Conservation (phyloP, 1,140 invertebrate genomes). For the Anastrepha ludens region DNA sequence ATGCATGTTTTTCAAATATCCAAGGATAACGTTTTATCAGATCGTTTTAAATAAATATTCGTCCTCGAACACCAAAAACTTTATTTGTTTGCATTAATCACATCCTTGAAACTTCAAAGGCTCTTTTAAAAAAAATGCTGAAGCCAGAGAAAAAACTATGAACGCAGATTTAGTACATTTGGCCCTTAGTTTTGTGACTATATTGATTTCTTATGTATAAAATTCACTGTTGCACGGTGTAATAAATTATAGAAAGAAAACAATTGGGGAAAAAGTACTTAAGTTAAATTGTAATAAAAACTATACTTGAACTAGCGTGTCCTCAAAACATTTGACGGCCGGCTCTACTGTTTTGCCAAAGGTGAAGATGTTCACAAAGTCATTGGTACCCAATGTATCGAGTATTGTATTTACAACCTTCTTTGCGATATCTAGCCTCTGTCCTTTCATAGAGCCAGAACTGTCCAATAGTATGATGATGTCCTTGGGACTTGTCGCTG, state of each 20-base stretch:
- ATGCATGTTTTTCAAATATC: no score
- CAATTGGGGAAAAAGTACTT: constrained; percentile 16
- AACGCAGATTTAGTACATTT: no score
- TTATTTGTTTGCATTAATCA: no score
- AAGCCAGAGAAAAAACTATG: no score
- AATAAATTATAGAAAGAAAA: neutral
- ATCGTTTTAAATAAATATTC: no score
- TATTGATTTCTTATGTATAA: no score
- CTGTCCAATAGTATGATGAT: constrained; percentile 95
- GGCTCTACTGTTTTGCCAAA: constrained; percentile 86
- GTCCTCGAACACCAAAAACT: no score
- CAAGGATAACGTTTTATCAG: no score
- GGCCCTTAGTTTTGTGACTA: no score
- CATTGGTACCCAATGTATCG: constrained; percentile 98
- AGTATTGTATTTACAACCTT: constrained; percentile 96
- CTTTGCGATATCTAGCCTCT: constrained; percentile 92
- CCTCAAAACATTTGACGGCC: constrained; percentile 91
- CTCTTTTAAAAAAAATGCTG: no score
- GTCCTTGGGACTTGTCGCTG: constrained; percentile 97
- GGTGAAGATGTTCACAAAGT: constrained; percentile 97
- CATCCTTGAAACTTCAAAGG: no score
- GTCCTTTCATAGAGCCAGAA: constrained; percentile 97
- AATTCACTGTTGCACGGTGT: no score
- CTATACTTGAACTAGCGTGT: constrained; percentile 87
- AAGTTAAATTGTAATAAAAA: constrained; percentile 55